These are phyloP conservation scores for Myiothlypis chrysogaster DNA, from an alignment of 2,797 vertebrate genomes.

Conservation along the genomic window DNA sequence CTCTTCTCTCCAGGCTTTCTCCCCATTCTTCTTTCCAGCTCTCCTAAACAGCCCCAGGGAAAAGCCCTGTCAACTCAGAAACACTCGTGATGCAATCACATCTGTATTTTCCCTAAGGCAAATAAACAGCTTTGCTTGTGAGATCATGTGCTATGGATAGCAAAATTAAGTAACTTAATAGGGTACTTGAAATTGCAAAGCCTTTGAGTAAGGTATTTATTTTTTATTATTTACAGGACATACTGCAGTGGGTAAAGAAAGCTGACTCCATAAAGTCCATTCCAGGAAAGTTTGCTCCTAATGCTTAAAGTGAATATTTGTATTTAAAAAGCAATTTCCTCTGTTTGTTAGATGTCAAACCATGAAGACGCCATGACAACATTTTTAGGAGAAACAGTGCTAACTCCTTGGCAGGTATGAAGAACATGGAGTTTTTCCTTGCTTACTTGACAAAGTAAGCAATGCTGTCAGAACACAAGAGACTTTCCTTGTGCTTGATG, in stretches of 20 bases:
- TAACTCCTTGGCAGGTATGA: not conserved
- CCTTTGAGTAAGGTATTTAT: not conserved
- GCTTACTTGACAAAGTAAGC: not conserved
- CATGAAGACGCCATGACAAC: not conserved
- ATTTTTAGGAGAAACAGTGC: not conserved
- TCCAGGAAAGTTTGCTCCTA: not conserved
- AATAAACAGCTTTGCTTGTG: constrained; percentile 84
- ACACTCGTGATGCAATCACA: constrained; percentile 57
- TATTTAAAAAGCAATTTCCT: not conserved
- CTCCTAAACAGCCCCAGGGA: constrained; percentile 68
- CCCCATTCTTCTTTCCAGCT: constrained; percentile 72
- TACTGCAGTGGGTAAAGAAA: not conserved
- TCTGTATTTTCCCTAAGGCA: constrained; percentile 74
- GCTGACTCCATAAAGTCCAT: not conserved
- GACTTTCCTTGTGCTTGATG: not conserved
- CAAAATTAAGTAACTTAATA: constrained; percentile 64
- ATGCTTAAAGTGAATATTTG: not conserved
- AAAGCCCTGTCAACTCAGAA: constrained; percentile 77
- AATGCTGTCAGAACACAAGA: not conserved
- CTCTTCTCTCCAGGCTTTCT: constrained; percentile 63
- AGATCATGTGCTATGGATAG: constrained; percentile 78
- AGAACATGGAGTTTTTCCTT: not conserved
- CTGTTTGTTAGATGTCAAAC: not conserved
- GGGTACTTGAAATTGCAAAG: constrained; percentile 66
- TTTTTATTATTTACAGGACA: not conserved